These are phyloP conservation scores for Ptychoptera contaminata DNA, from an alignment of 2,888 invertebrate genomes.

Conservation along the genomic window DNA sequence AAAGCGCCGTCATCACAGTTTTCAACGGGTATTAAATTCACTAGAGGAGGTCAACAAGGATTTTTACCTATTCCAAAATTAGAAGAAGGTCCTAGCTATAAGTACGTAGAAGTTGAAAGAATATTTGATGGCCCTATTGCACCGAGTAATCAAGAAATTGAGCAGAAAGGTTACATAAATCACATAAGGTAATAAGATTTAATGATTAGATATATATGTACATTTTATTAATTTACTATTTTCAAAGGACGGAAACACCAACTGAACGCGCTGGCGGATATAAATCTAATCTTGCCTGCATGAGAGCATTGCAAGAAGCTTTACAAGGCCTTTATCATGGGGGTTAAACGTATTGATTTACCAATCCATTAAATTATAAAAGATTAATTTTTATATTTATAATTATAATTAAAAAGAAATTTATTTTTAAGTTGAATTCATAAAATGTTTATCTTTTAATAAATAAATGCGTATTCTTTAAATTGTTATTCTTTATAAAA, in stretches of 20 bases:
- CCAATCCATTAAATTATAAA: too few relatives aligned
- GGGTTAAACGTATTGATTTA: neutral
- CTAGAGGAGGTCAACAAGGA: conserved; percentile 41
- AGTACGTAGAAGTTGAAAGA: conserved; percentile 43
- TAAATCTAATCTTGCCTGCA: conserved; percentile 63
- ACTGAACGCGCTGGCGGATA: conserved; percentile 80
- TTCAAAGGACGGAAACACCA: conserved; percentile 50
- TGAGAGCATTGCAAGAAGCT: conserved; percentile 78
- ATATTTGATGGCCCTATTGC: conserved; percentile 58
- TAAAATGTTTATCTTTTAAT: too few relatives aligned
- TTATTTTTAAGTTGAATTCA: too few relatives aligned
- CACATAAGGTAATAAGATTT: conserved; percentile 41
- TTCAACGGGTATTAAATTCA: conserved; percentile 75
- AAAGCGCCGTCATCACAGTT: conserved; percentile 44
- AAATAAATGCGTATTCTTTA: too few relatives aligned
- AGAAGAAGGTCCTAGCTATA: conserved; percentile 63
- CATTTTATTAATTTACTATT: neutral
- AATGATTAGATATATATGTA: too few relatives aligned
- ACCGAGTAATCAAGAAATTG: conserved; percentile 47
- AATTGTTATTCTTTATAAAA: too few relatives aligned
- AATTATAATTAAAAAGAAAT: too few relatives aligned
- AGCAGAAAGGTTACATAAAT: conserved; percentile 48
- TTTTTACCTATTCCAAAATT: conserved; percentile 52
- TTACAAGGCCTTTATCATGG: conserved; percentile 49
- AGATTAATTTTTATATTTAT: too few relatives aligned